These are phyloP conservation scores for Cepaea nemoralis DNA, from an alignment of 1,140 invertebrate genomes.

Conservation along the genomic window DNA sequence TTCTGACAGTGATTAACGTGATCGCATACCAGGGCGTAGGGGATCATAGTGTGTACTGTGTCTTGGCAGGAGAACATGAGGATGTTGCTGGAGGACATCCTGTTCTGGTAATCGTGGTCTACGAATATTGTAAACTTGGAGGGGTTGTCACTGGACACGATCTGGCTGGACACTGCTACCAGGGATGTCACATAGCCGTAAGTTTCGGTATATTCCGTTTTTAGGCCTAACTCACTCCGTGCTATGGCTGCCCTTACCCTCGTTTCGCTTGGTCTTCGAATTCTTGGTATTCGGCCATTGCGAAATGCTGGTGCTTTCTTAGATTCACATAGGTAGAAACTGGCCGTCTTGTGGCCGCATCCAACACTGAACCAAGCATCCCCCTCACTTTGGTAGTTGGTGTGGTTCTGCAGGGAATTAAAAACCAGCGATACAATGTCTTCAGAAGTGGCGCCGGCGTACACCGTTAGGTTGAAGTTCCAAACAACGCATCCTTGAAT, in stretches of 20 bases:
- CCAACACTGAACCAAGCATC: conserved; percentile 5
- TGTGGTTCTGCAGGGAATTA: not conserved
- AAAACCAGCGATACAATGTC: too few species aligned
- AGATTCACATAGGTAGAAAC: not conserved
- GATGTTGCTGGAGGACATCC: not conserved
- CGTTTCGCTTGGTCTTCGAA: not conserved
- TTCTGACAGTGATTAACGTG: not conserved
- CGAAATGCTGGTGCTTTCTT: not conserved
- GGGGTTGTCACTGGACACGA: not conserved
- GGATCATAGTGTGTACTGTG: not conserved
- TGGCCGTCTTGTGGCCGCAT: not conserved
- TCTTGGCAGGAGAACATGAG: not conserved
- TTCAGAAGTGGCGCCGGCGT: too few species aligned
- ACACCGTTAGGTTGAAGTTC: not conserved
- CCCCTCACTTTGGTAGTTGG: not conserved
- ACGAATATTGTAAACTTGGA: not conserved
- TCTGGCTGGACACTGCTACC: too few species aligned
- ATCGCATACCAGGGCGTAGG: not conserved
- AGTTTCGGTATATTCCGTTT: not conserved
- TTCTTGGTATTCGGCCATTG: not conserved
- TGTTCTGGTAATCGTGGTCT: not conserved
- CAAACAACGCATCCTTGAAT: not conserved
- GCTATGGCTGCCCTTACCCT: not conserved
- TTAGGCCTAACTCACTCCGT: not conserved
- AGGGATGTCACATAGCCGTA: not conserved